phyloP scores from a whole-genome alignment of 1,140 invertebrate species.

The Paraescarpia echinospica region DNA sequence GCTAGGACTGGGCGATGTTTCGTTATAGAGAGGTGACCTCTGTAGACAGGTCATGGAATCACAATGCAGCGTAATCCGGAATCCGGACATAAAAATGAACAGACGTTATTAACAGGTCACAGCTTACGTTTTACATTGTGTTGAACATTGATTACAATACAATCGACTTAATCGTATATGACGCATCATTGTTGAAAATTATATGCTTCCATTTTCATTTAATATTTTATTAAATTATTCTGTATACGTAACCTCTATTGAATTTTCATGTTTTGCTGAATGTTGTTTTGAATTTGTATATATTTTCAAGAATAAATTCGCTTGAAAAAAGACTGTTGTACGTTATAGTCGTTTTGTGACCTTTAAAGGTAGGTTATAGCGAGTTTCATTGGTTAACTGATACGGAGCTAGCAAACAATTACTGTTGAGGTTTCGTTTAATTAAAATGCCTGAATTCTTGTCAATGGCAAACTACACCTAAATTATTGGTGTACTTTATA shows the following conservation, averaged over 20 bases:
- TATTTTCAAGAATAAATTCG: not conserved
- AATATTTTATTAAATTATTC: not conserved
- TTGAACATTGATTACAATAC: not conserved
- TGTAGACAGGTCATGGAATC: not conserved
- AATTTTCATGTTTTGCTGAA: not conserved
- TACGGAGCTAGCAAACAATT: not conserved
- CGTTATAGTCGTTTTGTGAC: not conserved
- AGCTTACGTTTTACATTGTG: not conserved
- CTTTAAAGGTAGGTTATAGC: not conserved
- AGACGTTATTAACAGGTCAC: not conserved
- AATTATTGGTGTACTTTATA: too few species aligned
- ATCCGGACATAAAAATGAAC: not conserved
- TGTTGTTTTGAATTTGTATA: not conserved
- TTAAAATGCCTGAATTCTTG: not conserved
- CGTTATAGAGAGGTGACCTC: not conserved
- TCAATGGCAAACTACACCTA: not conserved
- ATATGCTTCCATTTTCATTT: not conserved
- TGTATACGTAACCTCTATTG: not conserved
- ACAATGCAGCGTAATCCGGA: not conserved
- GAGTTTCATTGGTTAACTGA: not conserved
- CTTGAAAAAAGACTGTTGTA: not conserved
- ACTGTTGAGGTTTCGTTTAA: not conserved
- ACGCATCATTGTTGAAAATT: not conserved
- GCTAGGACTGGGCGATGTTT: not conserved
- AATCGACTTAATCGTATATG: not conserved